A percentile compares a stretch with the other conserved stretches of the same genome.
Conservation (phyloP, 2,113 vertebrate genomes). For the Vicugna pacos region DNA sequence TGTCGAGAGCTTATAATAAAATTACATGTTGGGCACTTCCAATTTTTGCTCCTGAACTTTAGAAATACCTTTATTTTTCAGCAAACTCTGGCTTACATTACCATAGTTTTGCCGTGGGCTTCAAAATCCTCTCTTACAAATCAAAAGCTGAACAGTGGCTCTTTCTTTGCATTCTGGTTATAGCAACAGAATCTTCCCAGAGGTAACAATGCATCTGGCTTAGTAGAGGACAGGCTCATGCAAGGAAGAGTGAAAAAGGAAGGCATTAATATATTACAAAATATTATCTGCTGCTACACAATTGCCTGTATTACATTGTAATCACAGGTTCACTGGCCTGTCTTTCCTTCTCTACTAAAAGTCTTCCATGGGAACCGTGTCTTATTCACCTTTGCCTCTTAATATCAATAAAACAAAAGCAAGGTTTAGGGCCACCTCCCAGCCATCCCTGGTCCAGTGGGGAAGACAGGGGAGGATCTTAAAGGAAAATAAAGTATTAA, state of each 20-base stretch:
- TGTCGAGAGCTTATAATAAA: background rate
- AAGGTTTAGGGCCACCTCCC: background rate
- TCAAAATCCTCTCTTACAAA: background rate
- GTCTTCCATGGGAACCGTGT: background rate
- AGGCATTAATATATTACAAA: background rate
- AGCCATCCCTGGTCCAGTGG: background rate
- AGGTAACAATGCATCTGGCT: background rate
- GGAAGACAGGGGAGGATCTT: background rate
- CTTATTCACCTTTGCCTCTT: background rate
- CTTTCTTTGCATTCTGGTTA: slow-evolving; percentile 10
- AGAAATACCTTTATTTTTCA: background rate
- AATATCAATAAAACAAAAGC: background rate
- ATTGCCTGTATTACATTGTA: background rate
- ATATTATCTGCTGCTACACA: background rate
- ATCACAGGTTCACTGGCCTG: background rate
- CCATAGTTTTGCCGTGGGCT: background rate
- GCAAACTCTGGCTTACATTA: background rate
- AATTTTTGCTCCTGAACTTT: background rate
- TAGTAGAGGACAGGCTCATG: background rate
- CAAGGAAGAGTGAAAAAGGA: background rate
- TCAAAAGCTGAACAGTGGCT: background rate
- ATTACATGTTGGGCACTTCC: background rate
- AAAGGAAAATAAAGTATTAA: background rate
- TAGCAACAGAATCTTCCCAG: background rate
- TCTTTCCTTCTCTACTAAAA: background rate